Evolutionary conservation across 30 jellyfish, hydroid and myxozoan species (phyloP).

Genomic region (Catostylus mosaicus): DNA sequence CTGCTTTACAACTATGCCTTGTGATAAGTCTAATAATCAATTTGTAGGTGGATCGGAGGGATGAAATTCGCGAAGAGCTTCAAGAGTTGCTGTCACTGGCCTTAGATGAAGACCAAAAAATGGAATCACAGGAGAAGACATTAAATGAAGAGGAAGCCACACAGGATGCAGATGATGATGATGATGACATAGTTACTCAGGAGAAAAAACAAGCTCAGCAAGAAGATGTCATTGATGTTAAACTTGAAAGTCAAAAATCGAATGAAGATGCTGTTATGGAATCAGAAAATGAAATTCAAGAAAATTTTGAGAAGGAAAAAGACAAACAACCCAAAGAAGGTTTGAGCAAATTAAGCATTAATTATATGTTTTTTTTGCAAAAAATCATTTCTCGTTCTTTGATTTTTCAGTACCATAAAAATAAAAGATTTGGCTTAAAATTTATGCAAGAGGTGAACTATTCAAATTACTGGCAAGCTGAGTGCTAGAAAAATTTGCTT

Average conservation of each 20-base stretch:
- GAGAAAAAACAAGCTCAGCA: conserved; percentile 24
- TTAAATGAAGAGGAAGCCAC: conserved; percentile 6
- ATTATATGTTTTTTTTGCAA: too few species aligned
- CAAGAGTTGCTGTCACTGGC: conserved; percentile 58
- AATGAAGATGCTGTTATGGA: conserved; percentile 2
- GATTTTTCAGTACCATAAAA: too few species aligned
- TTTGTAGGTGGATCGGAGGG: conserved; percentile 70
- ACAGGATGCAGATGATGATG: conserved; percentile 12
- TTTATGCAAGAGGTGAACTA: too few species aligned
- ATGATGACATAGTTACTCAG: conserved; percentile 15
- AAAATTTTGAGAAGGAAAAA: background rate
- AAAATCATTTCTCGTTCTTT: too few species aligned
- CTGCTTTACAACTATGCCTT: too few species aligned
- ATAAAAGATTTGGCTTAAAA: too few species aligned
- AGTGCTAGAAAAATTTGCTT: too few species aligned
- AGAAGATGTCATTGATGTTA: background rate
- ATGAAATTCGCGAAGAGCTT: conserved; percentile 66
- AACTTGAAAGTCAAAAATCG: background rate
- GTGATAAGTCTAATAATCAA: too few species aligned
- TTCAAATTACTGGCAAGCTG: too few species aligned
- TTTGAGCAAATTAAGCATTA: background rate
- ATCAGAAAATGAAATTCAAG: background rate
- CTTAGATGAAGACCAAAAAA: conserved; percentile 15
- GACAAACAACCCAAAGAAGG: background rate
- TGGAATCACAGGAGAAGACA: conserved; percentile 11